Evolutionary conservation across 2,113 vertebrate species (phyloP), one percentile per base, ranked within the genome.

Genomic region (Cinclus mexicanus): DNA sequence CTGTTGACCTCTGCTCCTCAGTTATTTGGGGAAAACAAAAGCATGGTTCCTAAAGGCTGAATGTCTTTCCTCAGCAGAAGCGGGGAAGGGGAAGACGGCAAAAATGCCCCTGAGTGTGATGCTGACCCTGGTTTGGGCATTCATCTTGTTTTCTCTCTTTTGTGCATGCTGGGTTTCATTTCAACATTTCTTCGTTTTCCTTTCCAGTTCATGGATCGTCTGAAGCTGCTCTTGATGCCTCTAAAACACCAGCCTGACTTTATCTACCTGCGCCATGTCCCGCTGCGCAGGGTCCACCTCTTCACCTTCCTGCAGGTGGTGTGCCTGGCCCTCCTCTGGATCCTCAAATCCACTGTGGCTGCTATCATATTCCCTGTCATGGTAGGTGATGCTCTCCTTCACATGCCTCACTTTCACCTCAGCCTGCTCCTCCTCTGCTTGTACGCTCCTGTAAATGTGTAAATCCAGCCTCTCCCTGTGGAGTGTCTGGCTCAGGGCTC

Each of bases 291-390:
- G 69, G 99, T 99, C 60, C 99, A 99, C 92, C 98, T 99, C 52
- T 99, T 99, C 98, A 99, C 99, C 52, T 99, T 99, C 96, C 97
- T 99, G 92, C 99, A 99, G 97, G 83, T 98, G 59, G 89, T 99
- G 47, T 99, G 99, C 93, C 95, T 99, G 96, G 99, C 99, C 22
- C 97, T 99, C 69, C 99, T 99, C 83, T 99, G 99, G 99, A 98
- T 99, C 95, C 99, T 99, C 87, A 99, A 99, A 97, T 99, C 99
- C 53, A 99, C 99, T 0, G 99, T 99, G 96, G 99, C 99, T n/a
- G 99, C 99, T 83, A 99, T 99, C 83, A 89, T 99, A 65, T 99
- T 99, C 96, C 99, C 99, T 24, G 99, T 99, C 93, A 99, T 99
- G 99, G 99, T 99, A 93, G 93, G 98, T 70, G 70, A 12, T 1